Percentiles rank a stretch among this genome's conserved stretches.
These are phyloP conservation scores for Pseudomyrmex dendroicus DNA, from an alignment of 1,140 invertebrate species.

Conservation along the genomic window DNA sequence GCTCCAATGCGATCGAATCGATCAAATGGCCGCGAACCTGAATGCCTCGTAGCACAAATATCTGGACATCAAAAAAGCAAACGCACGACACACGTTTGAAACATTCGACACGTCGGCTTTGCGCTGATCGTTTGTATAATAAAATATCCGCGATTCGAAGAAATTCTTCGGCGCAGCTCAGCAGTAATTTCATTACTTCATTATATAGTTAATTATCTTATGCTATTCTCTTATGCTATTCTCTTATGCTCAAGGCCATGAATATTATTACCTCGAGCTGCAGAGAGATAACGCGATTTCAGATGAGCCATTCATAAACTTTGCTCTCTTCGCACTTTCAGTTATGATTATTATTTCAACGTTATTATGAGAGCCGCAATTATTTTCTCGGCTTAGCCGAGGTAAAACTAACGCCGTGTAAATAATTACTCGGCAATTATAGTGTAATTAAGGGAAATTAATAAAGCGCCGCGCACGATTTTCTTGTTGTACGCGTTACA, in stretches of 20 bases:
- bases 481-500: slow-evolving; percentile 33
- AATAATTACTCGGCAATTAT: slow-evolving; percentile 60
- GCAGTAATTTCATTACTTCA: slow-evolving; percentile 2
- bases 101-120: too few relatives aligned
- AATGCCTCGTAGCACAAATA: slow-evolving; percentile 22
- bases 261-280: slow-evolving; percentile 11
- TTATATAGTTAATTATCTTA: slow-evolving; percentile 33
- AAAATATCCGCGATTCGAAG: neutral
- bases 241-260: neutral
- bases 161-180: too few relatives aligned
- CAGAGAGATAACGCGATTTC: slow-evolving; percentile 50
- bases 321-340: slow-evolving; percentile 52
- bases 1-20: slow-evolving; percentile 38
- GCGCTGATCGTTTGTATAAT: slow-evolving; percentile 7
- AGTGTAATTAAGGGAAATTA: slow-evolving; percentile 57
- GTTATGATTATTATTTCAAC: slow-evolving; percentile 54
- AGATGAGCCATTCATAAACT: slow-evolving; percentile 54
- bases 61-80: neutral
- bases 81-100: too few relatives aligned
- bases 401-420: slow-evolving; percentile 52
- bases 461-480: slow-evolving; percentile 46
- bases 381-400: slow-evolving; percentile 52
- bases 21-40: slow-evolving; percentile 16
- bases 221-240: neutral
- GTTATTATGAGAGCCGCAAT: slow-evolving; percentile 48